Conservation (phyloP, 2,113 vertebrate species). For the Nannobrachium achirus region DNA sequence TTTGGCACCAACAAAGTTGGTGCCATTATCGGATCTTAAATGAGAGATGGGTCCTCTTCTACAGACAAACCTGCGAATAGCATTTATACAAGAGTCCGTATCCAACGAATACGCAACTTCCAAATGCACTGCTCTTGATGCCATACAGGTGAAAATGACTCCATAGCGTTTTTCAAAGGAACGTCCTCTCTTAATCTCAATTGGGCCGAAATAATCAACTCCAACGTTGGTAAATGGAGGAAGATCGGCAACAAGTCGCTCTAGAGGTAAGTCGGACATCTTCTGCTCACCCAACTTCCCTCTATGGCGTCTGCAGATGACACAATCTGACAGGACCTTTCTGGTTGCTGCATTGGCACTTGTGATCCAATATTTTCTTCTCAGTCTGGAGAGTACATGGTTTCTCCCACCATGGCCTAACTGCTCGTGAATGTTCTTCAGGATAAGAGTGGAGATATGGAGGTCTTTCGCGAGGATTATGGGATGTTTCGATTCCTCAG, state of each 20-base stretch:
- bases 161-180: neutral
- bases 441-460: too few species aligned
- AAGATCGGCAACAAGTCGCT: constrained; percentile 12
- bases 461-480: too few species aligned
- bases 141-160: constrained; percentile 10
- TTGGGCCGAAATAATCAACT: constrained; percentile 25
- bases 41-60: constrained; percentile 10
- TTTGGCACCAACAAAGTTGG: constrained; percentile 11
- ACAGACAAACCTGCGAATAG: neutral
- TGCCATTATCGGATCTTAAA: too few species aligned
- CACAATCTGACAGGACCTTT: constrained; percentile 12
- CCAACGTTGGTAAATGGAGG: constrained; percentile 14
- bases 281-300: constrained; percentile 19
- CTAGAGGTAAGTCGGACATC: constrained; percentile 20
- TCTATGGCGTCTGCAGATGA: neutral
- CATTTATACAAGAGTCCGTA: constrained; percentile 14
- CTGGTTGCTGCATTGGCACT: constrained; percentile 5
- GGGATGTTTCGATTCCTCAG: too few species aligned
- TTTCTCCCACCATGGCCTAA: constrained; percentile 8
- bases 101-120: neutral
- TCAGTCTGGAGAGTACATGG: neutral
- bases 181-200: constrained; percentile 1
- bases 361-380: constrained; percentile 26
- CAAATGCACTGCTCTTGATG: constrained; percentile 14
- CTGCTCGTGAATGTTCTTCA: too few species aligned